These are phyloP conservation scores for Copidosoma floridanum DNA, from an alignment of 1,140 invertebrate species.

Conservation along the genomic window DNA sequence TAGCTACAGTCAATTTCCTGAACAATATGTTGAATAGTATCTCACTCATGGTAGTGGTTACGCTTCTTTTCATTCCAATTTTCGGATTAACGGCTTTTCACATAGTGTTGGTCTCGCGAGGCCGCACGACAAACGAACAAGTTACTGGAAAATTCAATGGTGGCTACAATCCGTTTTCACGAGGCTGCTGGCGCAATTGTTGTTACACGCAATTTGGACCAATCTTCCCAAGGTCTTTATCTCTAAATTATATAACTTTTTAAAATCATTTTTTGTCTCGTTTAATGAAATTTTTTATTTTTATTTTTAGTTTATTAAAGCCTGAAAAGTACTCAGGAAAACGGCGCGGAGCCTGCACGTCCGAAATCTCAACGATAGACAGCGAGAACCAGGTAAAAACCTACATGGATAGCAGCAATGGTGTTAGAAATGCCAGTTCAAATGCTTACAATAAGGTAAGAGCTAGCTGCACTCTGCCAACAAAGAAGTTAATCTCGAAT, in stretches of 20 bases:
- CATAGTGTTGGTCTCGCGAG: constrained; percentile 91
- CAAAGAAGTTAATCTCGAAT: neutral
- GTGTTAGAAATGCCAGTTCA: constrained; percentile 75
- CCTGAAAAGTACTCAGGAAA: constrained; percentile 57
- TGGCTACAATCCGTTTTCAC: constrained; percentile 94
- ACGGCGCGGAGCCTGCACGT: constrained; percentile 52
- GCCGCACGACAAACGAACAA: constrained; percentile 99
- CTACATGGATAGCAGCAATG: constrained; percentile 94
- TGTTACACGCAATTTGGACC: constrained; percentile 94
- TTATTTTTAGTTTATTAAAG: constrained; percentile 53
- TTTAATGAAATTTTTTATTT: too few relatives aligned
- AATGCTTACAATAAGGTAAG: constrained; percentile 91
- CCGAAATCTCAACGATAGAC: constrained; percentile 56
- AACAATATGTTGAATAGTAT: constrained; percentile 64
- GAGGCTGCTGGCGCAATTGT: constrained; percentile 91
- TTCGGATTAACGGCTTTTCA: constrained; percentile 97
- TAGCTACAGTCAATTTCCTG: constrained; percentile 25
- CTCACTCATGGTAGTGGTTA: constrained; percentile 88
- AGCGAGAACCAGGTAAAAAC: constrained; percentile 86
- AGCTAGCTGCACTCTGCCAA: constrained; percentile 41
- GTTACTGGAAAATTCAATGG: constrained; percentile 98
- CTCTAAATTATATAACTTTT: too few relatives aligned
- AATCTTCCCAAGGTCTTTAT: constrained; percentile 86
- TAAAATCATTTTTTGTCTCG: too few relatives aligned
- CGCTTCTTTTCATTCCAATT: constrained; percentile 91